phyloP scores from a whole-genome alignment of 2,888 invertebrate genomes.

The Drosophila infuscata region DNA sequence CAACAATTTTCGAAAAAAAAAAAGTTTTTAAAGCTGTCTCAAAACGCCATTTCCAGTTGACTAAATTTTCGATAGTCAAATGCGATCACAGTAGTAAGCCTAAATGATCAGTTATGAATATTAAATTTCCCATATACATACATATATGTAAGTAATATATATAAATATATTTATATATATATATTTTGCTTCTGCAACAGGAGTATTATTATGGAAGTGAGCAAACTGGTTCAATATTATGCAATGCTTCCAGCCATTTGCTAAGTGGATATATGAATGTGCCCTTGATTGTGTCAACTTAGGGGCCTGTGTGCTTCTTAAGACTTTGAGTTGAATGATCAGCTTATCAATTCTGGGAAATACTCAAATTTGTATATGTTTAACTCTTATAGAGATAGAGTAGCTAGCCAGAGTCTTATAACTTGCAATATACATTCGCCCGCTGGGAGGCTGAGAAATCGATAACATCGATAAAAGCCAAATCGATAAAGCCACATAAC shows the following conservation, averaged over 20 bases:
- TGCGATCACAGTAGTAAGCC: background rate
- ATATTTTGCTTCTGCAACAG: background rate
- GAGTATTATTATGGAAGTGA: background rate
- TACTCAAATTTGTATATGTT: background rate
- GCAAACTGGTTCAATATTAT: background rate
- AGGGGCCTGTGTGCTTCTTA: background rate
- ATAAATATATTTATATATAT: too few relatives aligned
- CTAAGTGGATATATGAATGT: background rate
- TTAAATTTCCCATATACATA: background rate
- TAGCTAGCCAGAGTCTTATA: background rate
- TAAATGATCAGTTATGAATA: background rate
- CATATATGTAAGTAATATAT: background rate
- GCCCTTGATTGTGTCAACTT: background rate
- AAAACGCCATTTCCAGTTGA: background rate
- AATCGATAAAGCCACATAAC: background rate
- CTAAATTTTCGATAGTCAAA: background rate
- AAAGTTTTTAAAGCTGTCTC: constrained; percentile 17
- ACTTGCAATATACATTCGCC: background rate
- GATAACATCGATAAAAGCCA: background rate
- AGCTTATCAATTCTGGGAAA: background rate
- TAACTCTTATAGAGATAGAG: background rate
- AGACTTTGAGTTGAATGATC: background rate
- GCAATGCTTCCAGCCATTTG: background rate
- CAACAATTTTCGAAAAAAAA: constrained; percentile 18
- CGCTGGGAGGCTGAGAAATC: background rate